Evolutionary conservation across 1,140 invertebrate genomes (phyloP), one percentile per base, ranked within the genome.

Genomic region (Papilio machaon): DNA sequence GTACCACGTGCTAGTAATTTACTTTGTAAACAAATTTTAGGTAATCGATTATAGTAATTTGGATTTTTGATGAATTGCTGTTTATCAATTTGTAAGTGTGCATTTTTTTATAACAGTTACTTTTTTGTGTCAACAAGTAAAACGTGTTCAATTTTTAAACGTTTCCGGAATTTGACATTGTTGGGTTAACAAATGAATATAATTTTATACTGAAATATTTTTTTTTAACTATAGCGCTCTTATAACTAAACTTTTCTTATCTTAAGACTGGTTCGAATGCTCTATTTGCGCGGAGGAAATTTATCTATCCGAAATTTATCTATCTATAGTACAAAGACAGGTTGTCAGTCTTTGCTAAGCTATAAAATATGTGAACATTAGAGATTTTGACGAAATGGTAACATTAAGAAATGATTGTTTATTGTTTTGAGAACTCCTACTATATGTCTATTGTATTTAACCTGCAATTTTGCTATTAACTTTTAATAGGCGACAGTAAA

Each of bases 11-110:
- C 30, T 70, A 2, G 64, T 70, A 15, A 70, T 15, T 70, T 70
- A 70, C 64, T 35, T 35, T 70, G 64, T 35, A 70, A 38, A 70
- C 11, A 70, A 38, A 70, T 70, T 54, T 54, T 17, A 58, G 54
- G 0, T n/a, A 60, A 5, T 19, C 7, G n/a, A 23, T 60, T 23
- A 19, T 19, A 23, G 6, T 70, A 15, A 70, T 19, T 30, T 11
- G 30, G 9, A 3, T 64, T 70, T 17, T 70, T 35, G 30, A 35
- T 70, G 13, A 70, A 11, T 15, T 70, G 0, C 58, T 67, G 13
- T 35, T 35, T 64, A 64, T 64, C 19, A 9, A 67, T 70, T 38
- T 70, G 30, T 23, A 23, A 19, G 11, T 15, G 11, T 70, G 10
- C 23, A 13, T 15, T 70, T 35, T 38, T 70, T 70, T 70, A 15